phyloP scores from a whole-genome alignment of 2,797 vertebrate genomes.

The Xenopus petersii region DNA sequence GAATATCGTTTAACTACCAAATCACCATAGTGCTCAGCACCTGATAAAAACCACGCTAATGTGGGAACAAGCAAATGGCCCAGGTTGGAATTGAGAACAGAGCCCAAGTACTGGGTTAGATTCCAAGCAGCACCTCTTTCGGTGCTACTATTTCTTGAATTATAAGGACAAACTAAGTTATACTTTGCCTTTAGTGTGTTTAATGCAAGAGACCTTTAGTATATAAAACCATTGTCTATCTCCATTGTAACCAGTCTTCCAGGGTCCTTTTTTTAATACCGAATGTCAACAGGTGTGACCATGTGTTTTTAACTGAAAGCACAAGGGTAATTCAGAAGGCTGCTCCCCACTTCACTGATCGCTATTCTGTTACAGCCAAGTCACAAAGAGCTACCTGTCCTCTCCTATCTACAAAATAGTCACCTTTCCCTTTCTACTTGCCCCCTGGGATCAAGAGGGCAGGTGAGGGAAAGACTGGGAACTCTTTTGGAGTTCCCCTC shows the following conservation, averaged over 20 bases:
- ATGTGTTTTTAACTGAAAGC: background rate
- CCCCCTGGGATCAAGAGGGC: slow-evolving; percentile 33
- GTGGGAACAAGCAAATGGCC: too few species aligned
- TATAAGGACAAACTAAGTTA: too few species aligned
- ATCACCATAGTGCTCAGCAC: too few species aligned
- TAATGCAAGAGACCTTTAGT: too few species aligned
- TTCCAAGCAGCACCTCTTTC: too few species aligned
- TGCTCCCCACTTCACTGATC: background rate
- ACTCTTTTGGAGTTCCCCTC: slow-evolving; percentile 22
- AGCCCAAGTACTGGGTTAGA: too few species aligned
- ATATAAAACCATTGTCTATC: too few species aligned
- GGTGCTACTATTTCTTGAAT: too few species aligned
- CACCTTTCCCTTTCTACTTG: slow-evolving; percentile 36
- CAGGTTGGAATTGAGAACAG: too few species aligned
- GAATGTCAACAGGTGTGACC: slow-evolving; percentile 19
- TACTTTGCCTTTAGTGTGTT: too few species aligned
- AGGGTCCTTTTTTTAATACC: background rate
- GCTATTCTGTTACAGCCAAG: slow-evolving; percentile 13
- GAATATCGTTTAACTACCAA: slow-evolving; percentile 24
- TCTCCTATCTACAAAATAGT: slow-evolving; percentile 2
- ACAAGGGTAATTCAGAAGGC: background rate
- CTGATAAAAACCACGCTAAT: too few species aligned
- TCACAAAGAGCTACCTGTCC: slow-evolving; percentile 62
- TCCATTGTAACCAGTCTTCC: too few species aligned
- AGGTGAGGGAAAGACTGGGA: slow-evolving; percentile 37